phyloP scores from a whole-genome alignment of 37 sponge, comb jelly and placozoan genomes.

The Geodia barretti region DNA sequence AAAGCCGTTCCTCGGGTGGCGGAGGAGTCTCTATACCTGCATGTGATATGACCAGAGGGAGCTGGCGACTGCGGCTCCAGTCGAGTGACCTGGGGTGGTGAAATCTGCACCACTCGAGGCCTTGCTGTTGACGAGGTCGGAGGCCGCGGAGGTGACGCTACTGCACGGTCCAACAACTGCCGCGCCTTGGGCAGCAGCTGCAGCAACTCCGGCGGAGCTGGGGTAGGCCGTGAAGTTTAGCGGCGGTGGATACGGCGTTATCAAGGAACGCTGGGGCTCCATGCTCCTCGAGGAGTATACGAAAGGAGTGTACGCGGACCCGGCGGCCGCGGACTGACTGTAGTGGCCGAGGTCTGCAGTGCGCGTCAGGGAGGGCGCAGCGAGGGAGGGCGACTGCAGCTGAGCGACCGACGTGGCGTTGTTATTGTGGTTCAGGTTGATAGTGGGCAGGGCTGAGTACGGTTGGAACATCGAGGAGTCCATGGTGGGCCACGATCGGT shows the following conservation, averaged over 20 bases:
- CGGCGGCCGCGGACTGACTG: conserved; percentile 14
- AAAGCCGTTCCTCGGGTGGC: too few species aligned
- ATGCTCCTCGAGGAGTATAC: conserved; percentile 45
- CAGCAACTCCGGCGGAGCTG: not conserved
- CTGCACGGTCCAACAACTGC: too few species aligned
- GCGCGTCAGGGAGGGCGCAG: not conserved
- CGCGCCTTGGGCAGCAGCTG: too few species aligned
- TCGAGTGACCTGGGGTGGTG: too few species aligned
- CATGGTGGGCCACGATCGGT: not conserved
- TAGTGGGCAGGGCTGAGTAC: conserved; percentile 14
- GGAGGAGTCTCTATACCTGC: not conserved
- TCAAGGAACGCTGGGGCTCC: conserved; percentile 4
- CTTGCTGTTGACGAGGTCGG: not conserved
- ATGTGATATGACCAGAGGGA: not conserved
- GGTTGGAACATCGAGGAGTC: conserved; percentile 13
- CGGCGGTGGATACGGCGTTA: conserved; percentile 34
- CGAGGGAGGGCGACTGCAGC: conserved; percentile 18
- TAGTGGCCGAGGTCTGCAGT: conserved; percentile 1
- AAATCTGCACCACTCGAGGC: too few species aligned
- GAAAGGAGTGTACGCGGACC: conserved; percentile 29
- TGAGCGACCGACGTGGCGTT: conserved; percentile 20
- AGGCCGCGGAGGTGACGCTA: not conserved
- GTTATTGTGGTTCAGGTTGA: conserved; percentile 66
- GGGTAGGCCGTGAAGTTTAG: not conserved
- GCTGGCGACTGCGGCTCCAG: not conserved